Conservation (phyloP, 2,797 vertebrate species). For the Jordanella pulchra region DNA sequence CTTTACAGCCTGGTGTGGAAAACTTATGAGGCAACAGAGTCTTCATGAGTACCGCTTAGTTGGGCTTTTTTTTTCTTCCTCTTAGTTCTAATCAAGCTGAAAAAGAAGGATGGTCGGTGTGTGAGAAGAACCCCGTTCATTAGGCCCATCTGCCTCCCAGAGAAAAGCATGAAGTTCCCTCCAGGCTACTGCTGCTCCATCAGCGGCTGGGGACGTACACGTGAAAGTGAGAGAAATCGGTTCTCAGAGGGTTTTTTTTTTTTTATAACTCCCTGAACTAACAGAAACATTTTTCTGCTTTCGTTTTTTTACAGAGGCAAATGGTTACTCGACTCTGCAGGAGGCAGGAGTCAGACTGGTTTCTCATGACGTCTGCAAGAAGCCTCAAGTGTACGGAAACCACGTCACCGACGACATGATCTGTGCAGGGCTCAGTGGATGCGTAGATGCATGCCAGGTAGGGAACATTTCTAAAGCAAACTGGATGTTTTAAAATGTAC, state of each 20-base stretch:
- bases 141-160: conserved; percentile 90
- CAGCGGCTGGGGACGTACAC: conserved; percentile 90
- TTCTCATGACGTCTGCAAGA: conserved; percentile 81
- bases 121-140: conserved; percentile 86
- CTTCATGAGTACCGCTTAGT: conserved; percentile 36
- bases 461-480: conserved; percentile 10
- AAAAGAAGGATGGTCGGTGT: conserved; percentile 86
- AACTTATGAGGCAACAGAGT: conserved; percentile 26
- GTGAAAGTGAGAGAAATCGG: conserved; percentile 84
- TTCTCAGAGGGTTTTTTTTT: neutral
- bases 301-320: conserved; percentile 68
- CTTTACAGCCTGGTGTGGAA: conserved; percentile 23
- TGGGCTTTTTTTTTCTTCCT: neutral
- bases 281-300: neutral
- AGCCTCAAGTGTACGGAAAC: conserved; percentile 86
- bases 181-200: conserved; percentile 85
- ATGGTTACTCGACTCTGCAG: conserved; percentile 83
- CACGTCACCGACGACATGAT: conserved; percentile 91
- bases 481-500: too few species aligned
- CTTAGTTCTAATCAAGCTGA: conserved; percentile 90
- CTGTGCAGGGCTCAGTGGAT: conserved; percentile 83
- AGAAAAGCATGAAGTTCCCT: conserved; percentile 76
- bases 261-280: neutral
- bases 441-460: conserved; percentile 93
- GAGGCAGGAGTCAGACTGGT: conserved; percentile 85